Conservation (phyloP, 2,888 invertebrate species). For the Lasioglossum marginatum region DNA sequence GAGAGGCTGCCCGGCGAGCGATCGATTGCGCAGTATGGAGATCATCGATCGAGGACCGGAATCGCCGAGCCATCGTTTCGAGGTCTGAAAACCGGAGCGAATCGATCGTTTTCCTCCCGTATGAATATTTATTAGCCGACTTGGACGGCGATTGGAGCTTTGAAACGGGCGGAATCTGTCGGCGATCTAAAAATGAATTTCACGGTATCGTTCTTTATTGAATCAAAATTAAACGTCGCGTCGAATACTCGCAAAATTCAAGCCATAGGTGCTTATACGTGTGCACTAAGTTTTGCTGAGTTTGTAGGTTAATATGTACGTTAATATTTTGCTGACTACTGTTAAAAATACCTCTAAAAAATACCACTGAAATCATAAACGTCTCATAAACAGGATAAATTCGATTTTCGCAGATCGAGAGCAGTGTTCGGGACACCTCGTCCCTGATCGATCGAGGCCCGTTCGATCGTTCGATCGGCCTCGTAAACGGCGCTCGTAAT, state of each 20-base stretch:
- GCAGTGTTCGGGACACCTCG: neutral
- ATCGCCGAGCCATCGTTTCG: slow-evolving; percentile 30
- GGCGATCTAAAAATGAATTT: neutral
- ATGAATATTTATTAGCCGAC: neutral
- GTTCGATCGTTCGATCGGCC: neutral
- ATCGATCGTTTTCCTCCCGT: slow-evolving; percentile 27
- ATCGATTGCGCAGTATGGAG: slow-evolving; percentile 52
- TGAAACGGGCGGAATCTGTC: neutral
- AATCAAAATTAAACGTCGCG: neutral
- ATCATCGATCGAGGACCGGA: slow-evolving; percentile 47
- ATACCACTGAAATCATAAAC: neutral
- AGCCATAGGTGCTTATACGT: neutral
- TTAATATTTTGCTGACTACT: too few relatives aligned
- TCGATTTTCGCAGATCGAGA: neutral
- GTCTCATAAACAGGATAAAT: neutral
- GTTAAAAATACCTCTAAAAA: neutral
- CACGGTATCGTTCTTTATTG: neutral
- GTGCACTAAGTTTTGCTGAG: too few relatives aligned
- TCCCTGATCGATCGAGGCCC: neutral
- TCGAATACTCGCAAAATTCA: neutral
- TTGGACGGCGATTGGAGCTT: neutral
- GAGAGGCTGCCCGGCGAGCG: slow-evolving; percentile 36
- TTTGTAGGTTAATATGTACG: too few relatives aligned
- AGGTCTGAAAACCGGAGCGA: slow-evolving; percentile 28
- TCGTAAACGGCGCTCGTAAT: slow-evolving; percentile 11